A percentile compares a stretch with the other conserved stretches of the same genome.
Evolutionary conservation across 2,113 vertebrate genomes (phyloP).

Genomic region (Nymphicus hollandicus): DNA sequence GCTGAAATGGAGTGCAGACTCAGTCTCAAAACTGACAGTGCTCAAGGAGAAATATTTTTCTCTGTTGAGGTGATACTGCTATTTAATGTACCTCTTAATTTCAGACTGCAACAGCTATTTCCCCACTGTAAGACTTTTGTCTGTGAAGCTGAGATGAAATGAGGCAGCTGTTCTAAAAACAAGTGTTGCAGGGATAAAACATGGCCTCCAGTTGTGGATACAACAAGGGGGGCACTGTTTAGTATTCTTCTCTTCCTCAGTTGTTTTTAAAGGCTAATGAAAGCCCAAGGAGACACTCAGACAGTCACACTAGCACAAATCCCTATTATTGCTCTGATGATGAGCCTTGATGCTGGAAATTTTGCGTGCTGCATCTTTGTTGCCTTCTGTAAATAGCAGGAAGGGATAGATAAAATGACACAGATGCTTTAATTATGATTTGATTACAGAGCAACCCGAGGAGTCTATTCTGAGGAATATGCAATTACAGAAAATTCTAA

Average conservation of each 20-base stretch:
- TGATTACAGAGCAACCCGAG: constrained; percentile 53
- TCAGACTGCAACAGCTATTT: background rate
- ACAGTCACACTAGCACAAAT: background rate
- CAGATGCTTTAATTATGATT: constrained; percentile 65
- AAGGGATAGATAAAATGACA: constrained; percentile 33
- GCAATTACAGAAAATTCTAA: constrained; percentile 46
- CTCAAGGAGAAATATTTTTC: background rate
- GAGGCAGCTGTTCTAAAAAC: background rate
- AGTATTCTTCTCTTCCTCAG: background rate
- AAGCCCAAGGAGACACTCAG: background rate
- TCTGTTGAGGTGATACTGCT: background rate
- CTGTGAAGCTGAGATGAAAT: background rate
- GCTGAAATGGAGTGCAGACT: background rate
- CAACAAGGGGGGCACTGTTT: background rate
- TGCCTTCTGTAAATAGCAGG: constrained; percentile 33
- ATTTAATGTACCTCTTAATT: background rate
- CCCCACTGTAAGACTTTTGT: background rate
- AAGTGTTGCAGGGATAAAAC: background rate
- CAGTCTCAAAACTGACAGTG: background rate
- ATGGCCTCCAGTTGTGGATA: background rate
- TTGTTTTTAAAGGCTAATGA: background rate
- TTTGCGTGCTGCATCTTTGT: constrained; percentile 5
- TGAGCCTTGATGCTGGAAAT: background rate
- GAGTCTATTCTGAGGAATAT: constrained; percentile 52
- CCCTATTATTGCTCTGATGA: background rate